phyloP scores from a whole-genome alignment of 2,888 invertebrate genomes.

The Drosophila barbarae region DNA sequence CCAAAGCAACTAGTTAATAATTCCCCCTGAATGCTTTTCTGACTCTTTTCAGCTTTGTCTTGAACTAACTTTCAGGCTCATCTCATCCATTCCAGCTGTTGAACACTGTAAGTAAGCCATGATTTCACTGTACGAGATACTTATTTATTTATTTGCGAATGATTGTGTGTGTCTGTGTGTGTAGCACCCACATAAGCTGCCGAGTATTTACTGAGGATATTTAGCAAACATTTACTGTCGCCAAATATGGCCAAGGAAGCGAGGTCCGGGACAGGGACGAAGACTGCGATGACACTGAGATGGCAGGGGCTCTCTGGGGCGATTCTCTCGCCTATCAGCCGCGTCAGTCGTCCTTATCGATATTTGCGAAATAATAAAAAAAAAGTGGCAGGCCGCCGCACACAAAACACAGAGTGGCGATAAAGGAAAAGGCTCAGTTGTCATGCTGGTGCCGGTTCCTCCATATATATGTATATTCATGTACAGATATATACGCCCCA shows the following conservation, averaged over 20 bases:
- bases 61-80: not conserved
- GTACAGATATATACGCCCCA: not conserved
- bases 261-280: slow-evolving; percentile 8
- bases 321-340: slow-evolving; percentile 16
- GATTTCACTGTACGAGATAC: slow-evolving; percentile 33
- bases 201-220: slow-evolving; percentile 61
- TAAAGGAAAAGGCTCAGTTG: slow-evolving; percentile 43
- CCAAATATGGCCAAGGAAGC: slow-evolving; percentile 31
- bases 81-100: slow-evolving; percentile 7
- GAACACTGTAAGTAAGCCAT: slow-evolving; percentile 27
- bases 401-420: slow-evolving; percentile 28
- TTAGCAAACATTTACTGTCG: slow-evolving; percentile 61
- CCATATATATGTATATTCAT: not conserved
- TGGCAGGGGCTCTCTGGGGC: slow-evolving; percentile 14
- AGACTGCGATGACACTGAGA: slow-evolving; percentile 17
- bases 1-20: not conserved
- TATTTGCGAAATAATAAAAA: slow-evolving; percentile 70
- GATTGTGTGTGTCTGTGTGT: slow-evolving; percentile 26
- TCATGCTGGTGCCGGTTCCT: slow-evolving; percentile 40
- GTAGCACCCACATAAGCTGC: slow-evolving; percentile 38
- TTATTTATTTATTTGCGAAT: slow-evolving; percentile 36
- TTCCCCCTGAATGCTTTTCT: not conserved
- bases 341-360: slow-evolving; percentile 56
- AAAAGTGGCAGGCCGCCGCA: slow-evolving; percentile 47
- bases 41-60: slow-evolving; percentile 1